These are phyloP conservation scores for Drosophila histrio DNA, from an alignment of 2,888 invertebrate species.

Conservation along the genomic window DNA sequence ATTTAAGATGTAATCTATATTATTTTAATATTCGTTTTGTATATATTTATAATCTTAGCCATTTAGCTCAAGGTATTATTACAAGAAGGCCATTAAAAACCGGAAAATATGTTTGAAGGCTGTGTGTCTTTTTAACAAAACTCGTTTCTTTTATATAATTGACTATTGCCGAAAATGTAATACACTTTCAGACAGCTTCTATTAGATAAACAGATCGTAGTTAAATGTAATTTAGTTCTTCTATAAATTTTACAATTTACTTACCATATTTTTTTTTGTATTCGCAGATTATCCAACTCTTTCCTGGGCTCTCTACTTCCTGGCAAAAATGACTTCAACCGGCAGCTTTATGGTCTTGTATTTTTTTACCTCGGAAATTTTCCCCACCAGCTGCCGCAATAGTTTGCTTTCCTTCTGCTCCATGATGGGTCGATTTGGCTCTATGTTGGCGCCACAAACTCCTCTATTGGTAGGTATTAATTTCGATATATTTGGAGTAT, in stretches of 20 bases:
- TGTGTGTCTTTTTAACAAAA: background rate
- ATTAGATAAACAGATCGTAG: background rate
- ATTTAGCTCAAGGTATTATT: background rate
- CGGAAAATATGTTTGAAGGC: background rate
- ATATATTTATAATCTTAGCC: background rate
- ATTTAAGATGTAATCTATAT: too few species aligned
- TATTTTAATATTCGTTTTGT: background rate
- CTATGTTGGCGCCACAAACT: slow-evolving; percentile 89
- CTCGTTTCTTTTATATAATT: background rate
- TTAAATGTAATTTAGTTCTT: background rate
- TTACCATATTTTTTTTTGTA: background rate
- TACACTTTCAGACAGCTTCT: too few species aligned
- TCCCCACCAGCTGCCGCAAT: slow-evolving; percentile 88
- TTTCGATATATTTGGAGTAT: too few species aligned
- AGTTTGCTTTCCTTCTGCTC: slow-evolving; percentile 88
- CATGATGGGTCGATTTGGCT: slow-evolving; percentile 89
- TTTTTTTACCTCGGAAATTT: slow-evolving; percentile 89
- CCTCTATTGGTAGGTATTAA: slow-evolving; percentile 85
- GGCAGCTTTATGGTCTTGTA: slow-evolving; percentile 88
- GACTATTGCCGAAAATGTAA: background rate
- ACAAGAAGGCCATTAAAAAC: background rate
- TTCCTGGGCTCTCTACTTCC: slow-evolving; percentile 85
- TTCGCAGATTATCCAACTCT: slow-evolving; percentile 81
- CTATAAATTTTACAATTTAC: background rate
- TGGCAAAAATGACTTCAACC: slow-evolving; percentile 88